A percentile compares a stretch with the other conserved stretches of the same genome.
phyloP scores from a whole-genome alignment of 2,113 vertebrate species.

The Microcebus tavaratra region DNA sequence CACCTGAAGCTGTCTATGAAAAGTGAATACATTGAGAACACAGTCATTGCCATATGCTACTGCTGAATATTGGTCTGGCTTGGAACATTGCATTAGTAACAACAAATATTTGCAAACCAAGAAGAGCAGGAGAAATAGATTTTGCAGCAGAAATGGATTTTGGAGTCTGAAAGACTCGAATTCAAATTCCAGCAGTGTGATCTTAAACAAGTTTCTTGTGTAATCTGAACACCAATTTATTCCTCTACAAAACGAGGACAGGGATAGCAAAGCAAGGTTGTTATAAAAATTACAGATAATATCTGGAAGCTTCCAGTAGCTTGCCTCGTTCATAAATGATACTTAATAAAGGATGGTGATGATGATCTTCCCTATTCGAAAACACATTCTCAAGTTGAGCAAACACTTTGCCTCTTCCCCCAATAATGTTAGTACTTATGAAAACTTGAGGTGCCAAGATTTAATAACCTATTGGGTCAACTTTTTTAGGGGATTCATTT shows the following conservation, averaged over 20 bases:
- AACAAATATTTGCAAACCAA: conserved; percentile 6
- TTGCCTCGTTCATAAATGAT: not conserved
- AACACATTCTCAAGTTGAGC: not conserved
- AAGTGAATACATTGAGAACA: not conserved
- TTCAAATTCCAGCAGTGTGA: not conserved
- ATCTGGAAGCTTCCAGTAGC: not conserved
- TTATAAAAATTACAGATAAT: not conserved
- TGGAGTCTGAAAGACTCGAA: not conserved
- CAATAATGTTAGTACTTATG: not conserved
- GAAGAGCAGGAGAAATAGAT: not conserved
- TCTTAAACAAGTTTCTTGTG: not conserved
- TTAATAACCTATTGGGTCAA: not conserved
- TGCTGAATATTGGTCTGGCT: not conserved
- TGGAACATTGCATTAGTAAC: not conserved
- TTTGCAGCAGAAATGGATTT: not conserved
- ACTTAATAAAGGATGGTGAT: not conserved
- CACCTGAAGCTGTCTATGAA: not conserved
- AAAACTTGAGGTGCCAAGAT: not conserved
- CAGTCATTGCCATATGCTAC: not conserved
- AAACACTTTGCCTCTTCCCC: not conserved
- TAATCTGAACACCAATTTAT: not conserved
- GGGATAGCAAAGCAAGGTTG: not conserved
- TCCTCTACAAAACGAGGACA: not conserved
- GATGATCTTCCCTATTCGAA: not conserved
- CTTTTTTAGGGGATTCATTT: not conserved